These are phyloP conservation scores for Neostethus bicornis DNA, from an alignment of 2,797 vertebrate genomes.

Conservation along the genomic window DNA sequence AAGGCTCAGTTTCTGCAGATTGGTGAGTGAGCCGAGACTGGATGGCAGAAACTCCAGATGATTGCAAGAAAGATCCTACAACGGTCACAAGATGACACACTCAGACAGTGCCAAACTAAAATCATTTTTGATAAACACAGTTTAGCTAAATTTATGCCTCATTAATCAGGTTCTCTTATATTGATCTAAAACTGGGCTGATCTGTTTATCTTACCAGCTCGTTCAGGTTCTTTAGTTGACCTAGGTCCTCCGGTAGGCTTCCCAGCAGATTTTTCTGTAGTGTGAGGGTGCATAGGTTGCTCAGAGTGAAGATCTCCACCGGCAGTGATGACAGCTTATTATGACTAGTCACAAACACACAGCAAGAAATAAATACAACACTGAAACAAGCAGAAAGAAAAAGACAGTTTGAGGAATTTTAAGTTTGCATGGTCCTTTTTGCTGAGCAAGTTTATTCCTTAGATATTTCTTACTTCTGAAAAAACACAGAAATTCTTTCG, in stretches of 20 bases:
- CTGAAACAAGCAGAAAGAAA: too few species aligned
- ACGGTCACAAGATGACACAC: slow-evolving; percentile 12
- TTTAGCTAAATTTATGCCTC: background rate
- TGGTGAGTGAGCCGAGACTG: slow-evolving; percentile 51
- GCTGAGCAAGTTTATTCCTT: too few species aligned
- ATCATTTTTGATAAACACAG: too few species aligned
- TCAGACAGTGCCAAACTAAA: background rate
- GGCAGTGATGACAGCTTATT: slow-evolving; percentile 60
- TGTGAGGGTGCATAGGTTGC: slow-evolving; percentile 77
- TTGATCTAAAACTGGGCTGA: too few species aligned
- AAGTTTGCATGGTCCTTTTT: too few species aligned
- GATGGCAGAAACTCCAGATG: slow-evolving; percentile 52
- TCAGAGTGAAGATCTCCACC: slow-evolving; percentile 66
- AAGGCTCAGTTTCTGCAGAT: slow-evolving; percentile 63
- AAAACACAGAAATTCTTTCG: too few species aligned
- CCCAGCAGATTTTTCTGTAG: slow-evolving; percentile 85
- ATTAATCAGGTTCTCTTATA: too few species aligned
- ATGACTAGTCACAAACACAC: slow-evolving; percentile 49
- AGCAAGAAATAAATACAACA: too few species aligned
- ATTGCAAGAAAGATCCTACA: slow-evolving; percentile 69
- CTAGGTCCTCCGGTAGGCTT: slow-evolving; percentile 80
- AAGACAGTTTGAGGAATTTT: too few species aligned
- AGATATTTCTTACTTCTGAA: too few species aligned
- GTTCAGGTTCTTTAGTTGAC: slow-evolving; percentile 71
- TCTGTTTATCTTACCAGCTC: slow-evolving; percentile 59